Conservation (phyloP, 2,113 vertebrate species). For the Collichthys lucidus region DNA sequence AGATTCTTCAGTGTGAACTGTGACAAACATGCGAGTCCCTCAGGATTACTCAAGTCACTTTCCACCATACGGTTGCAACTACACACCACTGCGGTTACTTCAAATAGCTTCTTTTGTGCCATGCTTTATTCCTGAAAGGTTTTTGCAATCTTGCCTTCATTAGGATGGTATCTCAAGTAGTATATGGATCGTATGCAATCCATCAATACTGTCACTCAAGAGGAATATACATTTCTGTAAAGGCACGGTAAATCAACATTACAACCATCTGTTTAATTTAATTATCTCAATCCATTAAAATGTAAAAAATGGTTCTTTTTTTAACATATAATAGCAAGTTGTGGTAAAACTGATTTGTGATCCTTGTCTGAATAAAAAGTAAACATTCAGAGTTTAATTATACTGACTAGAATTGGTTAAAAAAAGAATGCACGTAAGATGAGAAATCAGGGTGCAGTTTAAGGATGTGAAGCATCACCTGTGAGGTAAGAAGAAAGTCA, state of each 20-base stretch:
- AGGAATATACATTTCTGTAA: no score
- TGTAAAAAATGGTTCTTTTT: background rate
- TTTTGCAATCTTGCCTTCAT: background rate
- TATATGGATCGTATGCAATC: no score
- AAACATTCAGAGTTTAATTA: background rate
- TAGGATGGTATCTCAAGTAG: background rate
- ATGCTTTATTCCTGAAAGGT: no score
- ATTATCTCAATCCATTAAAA: background rate
- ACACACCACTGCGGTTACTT: background rate
- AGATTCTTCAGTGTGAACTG: conserved; percentile 7
- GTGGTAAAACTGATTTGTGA: background rate
- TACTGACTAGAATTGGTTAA: background rate
- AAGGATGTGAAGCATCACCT: background rate
- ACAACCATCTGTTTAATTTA: no score
- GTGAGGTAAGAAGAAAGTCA: background rate
- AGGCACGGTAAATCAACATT: no score
- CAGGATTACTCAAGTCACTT: no score
- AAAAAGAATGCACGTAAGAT: background rate
- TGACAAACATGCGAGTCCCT: background rate
- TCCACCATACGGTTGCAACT: no score
- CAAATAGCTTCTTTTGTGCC: background rate
- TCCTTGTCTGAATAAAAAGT: background rate
- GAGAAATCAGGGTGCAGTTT: background rate
- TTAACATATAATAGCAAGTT: background rate
- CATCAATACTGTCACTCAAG: no score